A percentile compares a stretch with the other conserved stretches of the same genome.
phyloP scores from a whole-genome alignment of 2,797 vertebrate genomes.

The Thunnus albacares region DNA sequence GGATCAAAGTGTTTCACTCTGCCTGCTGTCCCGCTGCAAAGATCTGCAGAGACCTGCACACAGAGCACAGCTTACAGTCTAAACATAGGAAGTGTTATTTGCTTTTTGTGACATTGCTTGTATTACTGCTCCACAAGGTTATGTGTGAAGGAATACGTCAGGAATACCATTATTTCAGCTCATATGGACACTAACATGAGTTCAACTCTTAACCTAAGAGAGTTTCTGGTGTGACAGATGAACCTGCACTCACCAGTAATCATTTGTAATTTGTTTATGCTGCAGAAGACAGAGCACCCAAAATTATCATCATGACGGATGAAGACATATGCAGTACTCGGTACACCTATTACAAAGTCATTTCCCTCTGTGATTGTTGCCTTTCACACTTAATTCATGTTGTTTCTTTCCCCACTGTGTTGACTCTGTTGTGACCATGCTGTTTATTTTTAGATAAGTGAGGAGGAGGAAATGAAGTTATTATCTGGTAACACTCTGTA shows the following conservation, averaged over 20 bases:
- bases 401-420: background rate
- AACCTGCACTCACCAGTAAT: background rate
- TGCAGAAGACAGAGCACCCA: background rate
- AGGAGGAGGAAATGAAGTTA: constrained; percentile 18
- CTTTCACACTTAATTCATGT: background rate
- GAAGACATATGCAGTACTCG: background rate
- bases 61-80: background rate
- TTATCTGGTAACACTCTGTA: constrained; percentile 1
- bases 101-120: background rate
- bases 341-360: background rate
- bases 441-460: background rate
- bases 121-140: too few species aligned
- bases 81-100: background rate
- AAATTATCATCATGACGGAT: background rate
- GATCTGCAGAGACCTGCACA: background rate
- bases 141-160: background rate
- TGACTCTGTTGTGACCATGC: background rate
- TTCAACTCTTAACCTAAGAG: background rate
- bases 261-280: constrained; percentile 11
- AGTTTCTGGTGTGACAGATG: background rate
- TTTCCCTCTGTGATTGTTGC: background rate
- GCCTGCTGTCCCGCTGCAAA: background rate
- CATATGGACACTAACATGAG: background rate
- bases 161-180: background rate
- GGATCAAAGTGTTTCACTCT: background rate